Evolutionary conservation across 2,888 invertebrate species (phyloP).

Genomic region (Habrosyne pyritoides): DNA sequence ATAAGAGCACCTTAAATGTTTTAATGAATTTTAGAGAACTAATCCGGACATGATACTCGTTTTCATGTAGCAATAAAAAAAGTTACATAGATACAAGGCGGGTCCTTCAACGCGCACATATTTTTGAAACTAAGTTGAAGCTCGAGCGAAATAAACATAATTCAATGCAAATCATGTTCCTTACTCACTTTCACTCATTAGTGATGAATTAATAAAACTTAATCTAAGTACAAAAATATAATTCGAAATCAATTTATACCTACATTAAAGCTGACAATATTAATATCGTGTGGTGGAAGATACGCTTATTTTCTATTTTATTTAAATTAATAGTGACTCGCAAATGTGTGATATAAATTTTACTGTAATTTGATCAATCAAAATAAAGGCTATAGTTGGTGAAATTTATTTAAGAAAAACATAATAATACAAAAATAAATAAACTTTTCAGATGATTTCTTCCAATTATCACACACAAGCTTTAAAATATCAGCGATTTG

Average conservation of each 20-base stretch:
- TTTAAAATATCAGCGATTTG: not conserved
- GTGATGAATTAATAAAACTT: constrained; percentile 40
- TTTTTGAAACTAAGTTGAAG: too few species aligned
- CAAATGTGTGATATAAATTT: not conserved
- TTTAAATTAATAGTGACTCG: constrained; percentile 12
- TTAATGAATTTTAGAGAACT: not conserved
- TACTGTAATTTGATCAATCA: not conserved
- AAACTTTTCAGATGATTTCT: not conserved
- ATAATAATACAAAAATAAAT: not conserved
- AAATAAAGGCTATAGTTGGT: not conserved
- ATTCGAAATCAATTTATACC: constrained; percentile 61
- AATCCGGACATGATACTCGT: not conserved
- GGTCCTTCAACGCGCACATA: too few species aligned
- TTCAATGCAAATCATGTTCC: not conserved
- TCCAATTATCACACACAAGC: not conserved
- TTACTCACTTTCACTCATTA: constrained; percentile 10
- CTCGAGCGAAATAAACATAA: not conserved
- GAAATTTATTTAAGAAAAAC: not conserved
- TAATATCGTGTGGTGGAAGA: constrained; percentile 48
- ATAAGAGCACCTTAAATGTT: constrained; percentile 20
- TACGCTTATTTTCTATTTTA: constrained; percentile 13
- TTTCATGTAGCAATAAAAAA: not conserved
- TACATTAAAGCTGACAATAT: constrained; percentile 72
- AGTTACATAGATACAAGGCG: not conserved
- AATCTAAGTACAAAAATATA: constrained; percentile 71